phyloP scores from a whole-genome alignment of 92 coral and sea anemone species.

The Umimayanthus kanabou region DNA sequence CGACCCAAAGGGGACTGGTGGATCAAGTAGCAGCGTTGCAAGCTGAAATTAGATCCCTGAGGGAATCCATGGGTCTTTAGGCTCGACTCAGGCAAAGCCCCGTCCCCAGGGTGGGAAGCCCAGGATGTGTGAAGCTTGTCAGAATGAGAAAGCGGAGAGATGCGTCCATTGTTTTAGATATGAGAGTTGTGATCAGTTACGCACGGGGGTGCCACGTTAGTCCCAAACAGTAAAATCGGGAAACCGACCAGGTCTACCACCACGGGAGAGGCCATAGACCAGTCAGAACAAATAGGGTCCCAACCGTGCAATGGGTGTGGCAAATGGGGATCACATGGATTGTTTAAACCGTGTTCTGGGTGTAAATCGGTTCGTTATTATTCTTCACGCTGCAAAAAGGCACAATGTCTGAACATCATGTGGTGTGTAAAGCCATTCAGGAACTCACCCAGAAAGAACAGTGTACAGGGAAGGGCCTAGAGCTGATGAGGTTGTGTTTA shows the following conservation, averaged over 20 bases:
- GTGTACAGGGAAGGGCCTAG: constrained; percentile 6
- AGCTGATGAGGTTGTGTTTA: constrained; percentile 28
- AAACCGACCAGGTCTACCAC: constrained; percentile 52
- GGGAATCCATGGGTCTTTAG: no score
- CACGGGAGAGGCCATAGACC: constrained; percentile 61
- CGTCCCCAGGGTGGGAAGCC: constrained; percentile 20
- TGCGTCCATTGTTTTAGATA: neutral
- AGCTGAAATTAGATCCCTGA: no score
- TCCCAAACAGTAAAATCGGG: constrained; percentile 40
- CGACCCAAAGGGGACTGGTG: no score
- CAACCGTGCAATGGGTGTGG: constrained; percentile 44
- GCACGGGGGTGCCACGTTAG: constrained; percentile 8
- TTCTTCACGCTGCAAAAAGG: constrained; percentile 50
- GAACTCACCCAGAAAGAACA: constrained; percentile 25
- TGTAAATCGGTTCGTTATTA: constrained; percentile 50
- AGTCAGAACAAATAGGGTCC: constrained; percentile 35
- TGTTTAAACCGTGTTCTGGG: constrained; percentile 46
- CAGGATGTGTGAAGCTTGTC: constrained; percentile 26
- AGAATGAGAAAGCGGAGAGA: constrained; percentile 14
- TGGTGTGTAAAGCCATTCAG: constrained; percentile 50
- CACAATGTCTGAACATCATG: constrained; percentile 57
- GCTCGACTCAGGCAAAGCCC: neutral
- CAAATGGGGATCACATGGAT: constrained; percentile 38
- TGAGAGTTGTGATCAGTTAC: constrained; percentile 19
- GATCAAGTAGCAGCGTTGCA: no score